phyloP scores from a whole-genome alignment of 2,113 vertebrate species.

The Axis porcinus region DNA sequence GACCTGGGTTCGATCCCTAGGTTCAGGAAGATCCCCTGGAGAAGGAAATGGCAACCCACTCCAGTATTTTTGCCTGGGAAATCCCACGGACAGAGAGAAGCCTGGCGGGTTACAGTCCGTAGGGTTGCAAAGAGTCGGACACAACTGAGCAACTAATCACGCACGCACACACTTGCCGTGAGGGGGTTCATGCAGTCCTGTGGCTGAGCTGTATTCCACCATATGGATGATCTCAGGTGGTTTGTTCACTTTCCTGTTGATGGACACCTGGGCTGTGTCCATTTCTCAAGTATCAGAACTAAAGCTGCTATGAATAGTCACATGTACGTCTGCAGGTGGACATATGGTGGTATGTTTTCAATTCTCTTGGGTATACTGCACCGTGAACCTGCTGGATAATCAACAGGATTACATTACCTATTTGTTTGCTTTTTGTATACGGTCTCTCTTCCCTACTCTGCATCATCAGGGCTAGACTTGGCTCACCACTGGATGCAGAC shows the following conservation, averaged over 20 bases:
- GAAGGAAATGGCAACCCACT: background rate
- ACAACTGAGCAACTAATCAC: background rate
- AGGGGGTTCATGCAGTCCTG: background rate
- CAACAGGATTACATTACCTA: background rate
- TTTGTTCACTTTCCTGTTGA: background rate
- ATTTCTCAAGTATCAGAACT: background rate
- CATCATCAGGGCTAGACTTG: background rate
- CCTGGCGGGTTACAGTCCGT: background rate
- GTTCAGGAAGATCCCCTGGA: background rate
- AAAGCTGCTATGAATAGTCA: background rate
- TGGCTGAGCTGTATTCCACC: background rate
- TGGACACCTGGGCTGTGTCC: background rate
- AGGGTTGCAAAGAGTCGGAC: background rate
- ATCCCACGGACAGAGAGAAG: background rate
- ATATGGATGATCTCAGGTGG: fast-evolving
- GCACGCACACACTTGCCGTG: fast-evolving
- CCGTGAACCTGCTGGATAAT: background rate
- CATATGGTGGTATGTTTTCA: background rate
- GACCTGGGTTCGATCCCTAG: background rate
- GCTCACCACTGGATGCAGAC: background rate
- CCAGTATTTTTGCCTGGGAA: background rate
- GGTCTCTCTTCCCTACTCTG: background rate
- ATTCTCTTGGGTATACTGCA: background rate
- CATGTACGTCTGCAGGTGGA: background rate
- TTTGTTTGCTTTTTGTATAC: background rate